Base-by-base conservation (phyloP, 2,113 vertebrate genomes). In the Pampusana beccarii region DNA sequence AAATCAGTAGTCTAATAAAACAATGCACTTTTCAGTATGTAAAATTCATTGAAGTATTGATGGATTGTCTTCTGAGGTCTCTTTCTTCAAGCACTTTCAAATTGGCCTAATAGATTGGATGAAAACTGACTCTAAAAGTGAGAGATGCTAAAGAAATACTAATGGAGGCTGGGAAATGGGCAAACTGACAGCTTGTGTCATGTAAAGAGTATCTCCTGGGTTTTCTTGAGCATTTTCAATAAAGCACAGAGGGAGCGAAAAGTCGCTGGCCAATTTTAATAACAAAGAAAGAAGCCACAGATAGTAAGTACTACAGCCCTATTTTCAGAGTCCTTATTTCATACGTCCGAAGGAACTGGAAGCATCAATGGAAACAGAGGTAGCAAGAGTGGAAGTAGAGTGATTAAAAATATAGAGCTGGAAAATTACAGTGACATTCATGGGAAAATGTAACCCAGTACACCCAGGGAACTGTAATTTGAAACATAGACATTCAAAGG, bases 401-500 rank as follows among this genome's bases (percentile, higher is more conserved):
- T 79, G 86, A 92, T 85, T 94, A 85, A 88, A 95, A 93, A 81
- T 82, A 87, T 79, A 64, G 73, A 87, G 54, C 80, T 93, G 61
- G 75, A 96, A 93, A 95, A 85, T 75, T 92, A 71, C 88, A 86
- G 67, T 79, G 57, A 70, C 70, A 75, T 95, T 95, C 96, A 92
- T 96, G 96, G 93, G 96, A 96, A 97, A 97, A 95, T 96, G 88
- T 96, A 97, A 96, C 57, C 51, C 70, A 85, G 91, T 94, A 93
- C 70, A 95, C 57, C 44, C 86, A 81, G 73, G 83, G 92, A 96
- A 96, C 87, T 0, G 69, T 96, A 95, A 97, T 95, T 95, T 89
- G 96, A 96, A 96, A 96, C 96, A 96, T 83, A 91, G 72, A 93
- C 66, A 79, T 91, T 85, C 90, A 94, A 95, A 91, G 80, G 64